A percentile compares a stretch with the other conserved stretches of the same genome.
Conservation (phyloP, 64 coral and sea anemone genomes). For the Exaiptasia diaphana region DNA sequence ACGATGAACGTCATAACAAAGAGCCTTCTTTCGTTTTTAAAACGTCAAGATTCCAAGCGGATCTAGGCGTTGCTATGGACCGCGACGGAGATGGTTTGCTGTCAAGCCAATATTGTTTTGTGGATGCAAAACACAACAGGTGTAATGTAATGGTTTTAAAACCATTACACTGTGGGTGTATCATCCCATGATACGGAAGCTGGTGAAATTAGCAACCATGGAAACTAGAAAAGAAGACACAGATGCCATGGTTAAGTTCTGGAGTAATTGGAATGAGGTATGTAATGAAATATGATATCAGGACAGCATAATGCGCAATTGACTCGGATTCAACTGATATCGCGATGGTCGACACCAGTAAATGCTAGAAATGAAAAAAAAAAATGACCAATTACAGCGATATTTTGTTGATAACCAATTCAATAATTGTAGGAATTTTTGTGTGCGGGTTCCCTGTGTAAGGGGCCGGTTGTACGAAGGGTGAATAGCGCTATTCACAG, state of each 20-base stretch:
- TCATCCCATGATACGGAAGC: slow-evolving; percentile 41
- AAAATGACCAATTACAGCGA: too few species aligned
- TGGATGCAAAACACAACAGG: slow-evolving; percentile 43
- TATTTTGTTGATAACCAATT: too few species aligned
- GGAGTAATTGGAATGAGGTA: slow-evolving; percentile 40
- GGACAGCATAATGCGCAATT: too few species aligned
- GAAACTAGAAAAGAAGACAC: slow-evolving; percentile 25
- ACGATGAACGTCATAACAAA: slow-evolving; percentile 33
- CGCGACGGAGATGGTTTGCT: slow-evolving; percentile 4
- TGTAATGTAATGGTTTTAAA: slow-evolving; percentile 17
- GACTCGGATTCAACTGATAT: too few species aligned
- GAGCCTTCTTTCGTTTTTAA: slow-evolving; percentile 33
- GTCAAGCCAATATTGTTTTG: slow-evolving; percentile 18
- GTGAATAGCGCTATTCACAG: too few species aligned
- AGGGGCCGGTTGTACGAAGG: too few species aligned
- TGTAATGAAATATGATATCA: too few species aligned
- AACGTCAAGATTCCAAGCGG: neutral
- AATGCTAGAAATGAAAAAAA: too few species aligned
- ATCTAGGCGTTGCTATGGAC: slow-evolving; percentile 37
- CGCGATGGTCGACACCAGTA: too few species aligned
- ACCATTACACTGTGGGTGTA: slow-evolving; percentile 35
- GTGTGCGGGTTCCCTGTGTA: too few species aligned
- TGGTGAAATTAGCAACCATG: slow-evolving; percentile 49
- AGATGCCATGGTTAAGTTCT: slow-evolving; percentile 28
- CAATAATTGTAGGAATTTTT: too few species aligned